phyloP scores from a whole-genome alignment of 2,113 vertebrate species.

The Gavialis gangeticus region DNA sequence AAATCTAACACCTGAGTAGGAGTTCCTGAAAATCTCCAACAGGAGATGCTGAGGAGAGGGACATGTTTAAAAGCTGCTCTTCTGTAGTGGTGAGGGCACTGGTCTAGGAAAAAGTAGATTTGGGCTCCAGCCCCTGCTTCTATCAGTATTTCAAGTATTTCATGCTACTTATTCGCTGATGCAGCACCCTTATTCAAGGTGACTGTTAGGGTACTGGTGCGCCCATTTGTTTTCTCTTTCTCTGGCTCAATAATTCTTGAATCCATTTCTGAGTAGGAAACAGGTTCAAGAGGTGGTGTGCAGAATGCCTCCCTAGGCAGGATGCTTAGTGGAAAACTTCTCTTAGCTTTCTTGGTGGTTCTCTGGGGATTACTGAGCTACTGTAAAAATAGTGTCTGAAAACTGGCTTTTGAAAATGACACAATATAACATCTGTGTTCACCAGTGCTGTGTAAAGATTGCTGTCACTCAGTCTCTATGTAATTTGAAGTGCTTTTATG shows the following conservation, averaged over 20 bases:
- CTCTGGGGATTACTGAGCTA: not conserved
- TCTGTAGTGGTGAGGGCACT: not conserved
- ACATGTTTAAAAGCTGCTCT: too few species aligned
- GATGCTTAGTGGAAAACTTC: not conserved
- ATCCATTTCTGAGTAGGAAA: too few species aligned
- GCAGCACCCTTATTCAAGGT: too few species aligned
- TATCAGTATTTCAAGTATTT: too few species aligned
- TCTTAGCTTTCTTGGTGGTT: not conserved
- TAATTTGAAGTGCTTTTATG: slow-evolving; percentile 20
- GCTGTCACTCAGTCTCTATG: not conserved
- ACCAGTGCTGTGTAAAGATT: not conserved
- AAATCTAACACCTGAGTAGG: too few species aligned
- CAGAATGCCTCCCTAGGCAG: not conserved
- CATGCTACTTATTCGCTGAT: too few species aligned
- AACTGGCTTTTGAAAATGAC: not conserved
- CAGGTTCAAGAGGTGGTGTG: too few species aligned
- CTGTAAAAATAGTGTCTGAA: not conserved
- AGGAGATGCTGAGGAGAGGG: too few species aligned
- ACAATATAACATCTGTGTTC: not conserved
- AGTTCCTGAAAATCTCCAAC: too few species aligned
- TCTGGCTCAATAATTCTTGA: too few species aligned
- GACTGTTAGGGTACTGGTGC: too few species aligned
- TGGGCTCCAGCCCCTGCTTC: not conserved
- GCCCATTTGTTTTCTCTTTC: too few species aligned
- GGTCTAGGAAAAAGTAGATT: not conserved